Conservation (phyloP, 2,888 invertebrate species). For the Mechanitis messenoides region DNA sequence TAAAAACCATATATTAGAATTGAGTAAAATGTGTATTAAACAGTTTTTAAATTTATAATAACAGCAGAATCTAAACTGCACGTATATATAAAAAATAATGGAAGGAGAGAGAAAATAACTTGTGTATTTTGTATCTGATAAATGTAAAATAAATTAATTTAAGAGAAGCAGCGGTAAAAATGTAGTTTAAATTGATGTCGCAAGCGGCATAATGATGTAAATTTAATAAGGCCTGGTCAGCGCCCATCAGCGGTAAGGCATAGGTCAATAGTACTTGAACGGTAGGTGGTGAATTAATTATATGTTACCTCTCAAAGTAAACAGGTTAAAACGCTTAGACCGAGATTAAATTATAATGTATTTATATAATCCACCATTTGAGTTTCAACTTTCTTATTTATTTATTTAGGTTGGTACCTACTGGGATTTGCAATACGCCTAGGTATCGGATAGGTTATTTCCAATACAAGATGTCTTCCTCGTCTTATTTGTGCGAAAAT, state of each 20-base stretch:
- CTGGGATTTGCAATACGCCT: no score
- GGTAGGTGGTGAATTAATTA: slow-evolving; percentile 28
- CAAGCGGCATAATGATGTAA: slow-evolving; percentile 34
- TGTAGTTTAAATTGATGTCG: slow-evolving; percentile 10
- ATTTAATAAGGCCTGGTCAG: slow-evolving; percentile 39
- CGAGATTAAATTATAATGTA: slow-evolving; percentile 10
- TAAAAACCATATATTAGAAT: no score
- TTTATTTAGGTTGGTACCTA: background rate
- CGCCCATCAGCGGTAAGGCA: slow-evolving; percentile 27
- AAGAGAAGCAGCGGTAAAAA: slow-evolving; percentile 2
- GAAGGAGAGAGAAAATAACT: no score
- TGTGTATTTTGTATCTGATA: no score
- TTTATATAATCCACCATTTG: background rate
- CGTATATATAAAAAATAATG: no score
- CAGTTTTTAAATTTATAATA: no score
- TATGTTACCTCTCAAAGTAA: slow-evolving; percentile 6
- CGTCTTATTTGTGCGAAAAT: no score
- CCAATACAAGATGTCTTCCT: no score
- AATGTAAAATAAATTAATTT: background rate
- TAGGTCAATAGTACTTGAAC: slow-evolving; percentile 26
- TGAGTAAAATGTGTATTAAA: background rate
- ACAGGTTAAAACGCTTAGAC: slow-evolving; percentile 13
- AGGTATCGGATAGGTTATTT: no score
- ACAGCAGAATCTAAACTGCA: no score
- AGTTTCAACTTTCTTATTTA: background rate